phyloP scores from a whole-genome alignment of 2,888 invertebrate species.

The Stictocephala bisonia region DNA sequence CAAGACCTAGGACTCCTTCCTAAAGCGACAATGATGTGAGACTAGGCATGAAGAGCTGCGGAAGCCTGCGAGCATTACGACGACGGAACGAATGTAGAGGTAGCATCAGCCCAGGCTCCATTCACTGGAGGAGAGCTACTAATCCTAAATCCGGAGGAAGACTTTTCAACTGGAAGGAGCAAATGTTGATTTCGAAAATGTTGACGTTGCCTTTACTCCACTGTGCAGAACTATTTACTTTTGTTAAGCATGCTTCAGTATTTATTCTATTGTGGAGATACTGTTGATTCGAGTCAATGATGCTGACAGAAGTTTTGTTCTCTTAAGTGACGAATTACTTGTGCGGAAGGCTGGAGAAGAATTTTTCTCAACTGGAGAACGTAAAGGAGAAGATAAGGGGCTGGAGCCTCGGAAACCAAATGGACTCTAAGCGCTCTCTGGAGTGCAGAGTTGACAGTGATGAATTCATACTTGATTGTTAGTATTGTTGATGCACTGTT shows the following conservation, averaged over 20 bases:
- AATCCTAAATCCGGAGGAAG: slow-evolving; percentile 27
- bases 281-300: slow-evolving; percentile 34
- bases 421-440: no score
- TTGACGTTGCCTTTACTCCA: no score
- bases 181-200: no score
- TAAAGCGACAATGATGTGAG: no score
- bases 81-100: no score
- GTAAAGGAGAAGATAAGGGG: slow-evolving; percentile 49
- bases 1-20: no score
- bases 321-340: slow-evolving; percentile 27
- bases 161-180: slow-evolving; percentile 19
- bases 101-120: slow-evolving; percentile 28
- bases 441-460: slow-evolving; percentile 53
- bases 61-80: slow-evolving; percentile 33
- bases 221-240: slow-evolving; percentile 14
- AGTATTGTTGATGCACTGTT: slow-evolving; percentile 49
- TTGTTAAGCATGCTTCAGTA: not conserved
- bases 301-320: no score
- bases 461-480: slow-evolving; percentile 52
- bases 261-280: slow-evolving; percentile 31
- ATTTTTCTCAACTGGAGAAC: slow-evolving; percentile 30
- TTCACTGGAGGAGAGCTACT: slow-evolving; percentile 46
- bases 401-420: slow-evolving; percentile 47
- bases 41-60: slow-evolving; percentile 29
- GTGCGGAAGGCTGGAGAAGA: slow-evolving; percentile 25